phyloP scores from a whole-genome alignment of 2,888 invertebrate species.

The Prosopocoilus inquinatus region DNA sequence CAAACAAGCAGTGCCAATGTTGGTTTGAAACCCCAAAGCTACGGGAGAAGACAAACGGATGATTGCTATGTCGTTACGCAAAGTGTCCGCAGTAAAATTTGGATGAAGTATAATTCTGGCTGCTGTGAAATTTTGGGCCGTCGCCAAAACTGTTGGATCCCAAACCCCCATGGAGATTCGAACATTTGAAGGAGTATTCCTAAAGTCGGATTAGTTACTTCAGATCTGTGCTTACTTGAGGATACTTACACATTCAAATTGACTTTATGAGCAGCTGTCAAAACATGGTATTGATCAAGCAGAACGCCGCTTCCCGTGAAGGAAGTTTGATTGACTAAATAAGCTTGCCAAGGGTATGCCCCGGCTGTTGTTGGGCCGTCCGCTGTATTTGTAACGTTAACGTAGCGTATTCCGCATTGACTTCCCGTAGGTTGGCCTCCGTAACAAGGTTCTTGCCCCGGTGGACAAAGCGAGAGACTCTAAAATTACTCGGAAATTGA shows the following conservation, averaged over 20 bases:
- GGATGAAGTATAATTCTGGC: constrained; percentile 51
- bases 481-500: constrained; percentile 9
- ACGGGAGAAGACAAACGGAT: constrained; percentile 56
- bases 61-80: constrained; percentile 81
- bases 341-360: constrained; percentile 60
- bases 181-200: constrained; percentile 24
- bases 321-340: constrained; percentile 37
- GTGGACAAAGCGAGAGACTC: constrained; percentile 30
- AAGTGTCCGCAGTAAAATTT: constrained; percentile 66
- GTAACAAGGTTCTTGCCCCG: constrained; percentile 38
- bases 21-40: constrained; percentile 55
- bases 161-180: constrained; percentile 32
- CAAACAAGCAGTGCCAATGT: constrained; percentile 63
- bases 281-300: constrained; percentile 63
- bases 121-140: constrained; percentile 29
- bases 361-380: constrained; percentile 52
- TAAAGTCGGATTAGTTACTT: constrained; percentile 7
- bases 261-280: constrained; percentile 75
- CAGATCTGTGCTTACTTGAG: background rate
- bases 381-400: constrained; percentile 44
- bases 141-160: constrained; percentile 21
- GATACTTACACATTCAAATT: constrained; percentile 56
- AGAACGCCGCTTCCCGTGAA: constrained; percentile 74
- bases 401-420: constrained; percentile 53
- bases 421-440: constrained; percentile 24